Percentiles rank a stretch among this genome's conserved stretches.
Evolutionary conservation across 2,888 invertebrate genomes (phyloP).

Genomic region (Drosophila ustulata): DNA sequence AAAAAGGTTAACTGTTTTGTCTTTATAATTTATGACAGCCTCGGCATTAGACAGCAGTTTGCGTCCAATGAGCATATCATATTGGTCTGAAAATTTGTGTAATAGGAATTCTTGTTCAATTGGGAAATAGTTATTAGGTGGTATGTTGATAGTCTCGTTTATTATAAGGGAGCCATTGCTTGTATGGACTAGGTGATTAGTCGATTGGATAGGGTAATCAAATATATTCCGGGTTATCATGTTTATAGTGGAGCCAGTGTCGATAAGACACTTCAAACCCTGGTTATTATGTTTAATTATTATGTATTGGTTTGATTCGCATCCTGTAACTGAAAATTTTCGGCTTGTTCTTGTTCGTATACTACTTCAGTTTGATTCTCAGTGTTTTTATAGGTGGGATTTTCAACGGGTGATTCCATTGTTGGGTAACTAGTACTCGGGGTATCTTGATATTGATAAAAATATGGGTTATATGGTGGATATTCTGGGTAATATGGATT

Average conservation of each 20-base stretch:
- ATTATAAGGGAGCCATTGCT: constrained; percentile 21
- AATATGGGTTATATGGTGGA: no score
- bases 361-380: no score
- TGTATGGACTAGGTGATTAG: constrained; percentile 17
- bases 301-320: no score
- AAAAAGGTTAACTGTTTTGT: constrained; percentile 9
- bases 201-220: constrained; percentile 13
- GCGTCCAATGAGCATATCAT: constrained; percentile 18
- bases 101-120: constrained; percentile 14
- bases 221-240: constrained; percentile 16
- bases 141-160: constrained; percentile 13
- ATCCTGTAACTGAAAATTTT: no score
- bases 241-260: constrained; percentile 17
- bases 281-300: no score
- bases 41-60: constrained; percentile 14
- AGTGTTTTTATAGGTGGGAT: no score
- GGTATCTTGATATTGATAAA: no score
- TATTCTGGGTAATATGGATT: no score
- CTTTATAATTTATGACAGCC: constrained; percentile 14
- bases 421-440: no score
- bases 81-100: constrained; percentile 13
- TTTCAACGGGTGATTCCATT: no score
- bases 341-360: no score
- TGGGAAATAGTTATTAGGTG: constrained; percentile 22
- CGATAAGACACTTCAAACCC: no score